phyloP scores from a whole-genome alignment of 2,113 vertebrate genomes.

The Atrichornis clamosus region DNA sequence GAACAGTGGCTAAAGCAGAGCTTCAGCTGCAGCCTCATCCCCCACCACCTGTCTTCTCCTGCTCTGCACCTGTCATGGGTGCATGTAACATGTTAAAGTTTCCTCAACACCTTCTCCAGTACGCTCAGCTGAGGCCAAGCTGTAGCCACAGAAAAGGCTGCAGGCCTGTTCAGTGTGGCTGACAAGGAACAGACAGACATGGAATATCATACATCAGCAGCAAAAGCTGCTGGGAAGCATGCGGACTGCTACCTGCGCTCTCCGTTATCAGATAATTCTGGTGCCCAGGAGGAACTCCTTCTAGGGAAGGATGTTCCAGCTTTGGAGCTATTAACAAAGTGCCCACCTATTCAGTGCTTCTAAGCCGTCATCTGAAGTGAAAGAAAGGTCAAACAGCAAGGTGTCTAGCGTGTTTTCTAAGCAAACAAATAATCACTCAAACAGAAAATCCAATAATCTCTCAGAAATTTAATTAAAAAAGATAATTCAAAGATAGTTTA shows the following conservation, averaged over 20 bases:
- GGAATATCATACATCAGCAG: not conserved
- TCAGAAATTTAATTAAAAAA: constrained; percentile 59
- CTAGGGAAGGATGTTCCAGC: not conserved
- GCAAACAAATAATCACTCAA: constrained; percentile 31
- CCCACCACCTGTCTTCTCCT: not conserved
- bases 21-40: not conserved
- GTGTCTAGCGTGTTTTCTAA: not conserved
- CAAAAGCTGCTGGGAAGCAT: not conserved
- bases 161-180: not conserved
- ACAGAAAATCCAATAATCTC: constrained; percentile 26
- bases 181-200: not conserved
- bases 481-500: constrained; percentile 60
- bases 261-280: not conserved
- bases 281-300: not conserved
- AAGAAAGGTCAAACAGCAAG: not conserved
- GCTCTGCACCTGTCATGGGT: not conserved
- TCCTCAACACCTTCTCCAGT: not conserved
- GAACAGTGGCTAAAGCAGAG: not conserved
- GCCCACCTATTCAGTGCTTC: not conserved
- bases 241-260: not conserved
- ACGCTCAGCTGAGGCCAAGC: not conserved
- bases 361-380: not conserved
- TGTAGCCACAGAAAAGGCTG: not conserved
- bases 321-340: not conserved
- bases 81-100: not conserved